phyloP scores from a whole-genome alignment of 2,113 vertebrate genomes.

The Mungos mungo region DNA sequence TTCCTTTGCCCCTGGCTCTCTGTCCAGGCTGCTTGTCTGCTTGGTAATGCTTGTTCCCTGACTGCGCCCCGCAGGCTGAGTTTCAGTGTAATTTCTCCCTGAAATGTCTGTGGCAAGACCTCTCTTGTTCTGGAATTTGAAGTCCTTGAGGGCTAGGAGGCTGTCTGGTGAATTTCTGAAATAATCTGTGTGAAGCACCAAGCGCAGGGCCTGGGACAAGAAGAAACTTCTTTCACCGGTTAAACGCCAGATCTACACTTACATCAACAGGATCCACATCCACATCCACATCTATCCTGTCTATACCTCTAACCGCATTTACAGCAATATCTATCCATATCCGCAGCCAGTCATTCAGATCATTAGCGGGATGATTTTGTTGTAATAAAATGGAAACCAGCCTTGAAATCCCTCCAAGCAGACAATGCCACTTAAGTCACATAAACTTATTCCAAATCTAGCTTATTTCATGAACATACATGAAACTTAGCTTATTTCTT shows the following conservation, averaged over 20 bases:
- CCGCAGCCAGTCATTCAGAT: not conserved
- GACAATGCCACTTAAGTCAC: not conserved
- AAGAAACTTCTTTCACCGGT: not conserved
- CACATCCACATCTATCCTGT: not conserved
- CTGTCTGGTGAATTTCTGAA: not conserved
- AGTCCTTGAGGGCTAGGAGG: not conserved
- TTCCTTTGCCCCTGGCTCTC: not conserved
- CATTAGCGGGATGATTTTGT: not conserved
- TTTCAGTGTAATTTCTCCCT: not conserved
- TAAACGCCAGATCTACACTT: not conserved
- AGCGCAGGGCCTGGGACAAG: not conserved
- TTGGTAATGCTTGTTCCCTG: accelerated
- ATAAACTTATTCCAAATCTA: not conserved
- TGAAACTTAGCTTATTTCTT: not conserved
- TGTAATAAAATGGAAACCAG: not conserved
- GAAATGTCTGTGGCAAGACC: not conserved
- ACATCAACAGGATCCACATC: not conserved
- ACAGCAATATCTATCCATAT: too few species aligned
- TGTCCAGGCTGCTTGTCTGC: too few species aligned
- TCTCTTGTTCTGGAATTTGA: not conserved
- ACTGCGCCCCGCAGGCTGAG: not conserved
- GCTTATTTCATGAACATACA: not conserved
- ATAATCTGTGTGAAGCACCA: not conserved
- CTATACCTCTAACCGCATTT: too few species aligned
- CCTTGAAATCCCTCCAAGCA: not conserved